phyloP scores from a whole-genome alignment of 2,888 invertebrate species.

The Ischnura elegans region DNA sequence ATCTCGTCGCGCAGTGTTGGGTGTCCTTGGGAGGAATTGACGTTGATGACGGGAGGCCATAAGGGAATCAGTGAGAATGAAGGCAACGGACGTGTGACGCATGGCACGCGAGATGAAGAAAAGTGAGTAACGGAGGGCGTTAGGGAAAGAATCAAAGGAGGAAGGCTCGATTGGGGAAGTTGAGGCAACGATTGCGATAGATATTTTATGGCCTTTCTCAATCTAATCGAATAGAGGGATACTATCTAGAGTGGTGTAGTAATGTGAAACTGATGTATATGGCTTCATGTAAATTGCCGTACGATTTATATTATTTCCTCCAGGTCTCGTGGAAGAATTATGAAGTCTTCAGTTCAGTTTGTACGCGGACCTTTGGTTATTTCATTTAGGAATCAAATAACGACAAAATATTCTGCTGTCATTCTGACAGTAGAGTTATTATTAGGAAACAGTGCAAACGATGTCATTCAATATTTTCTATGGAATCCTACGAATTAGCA shows the following conservation, averaged over 20 bases:
- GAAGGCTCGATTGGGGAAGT: background rate
- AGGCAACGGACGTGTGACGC: background rate
- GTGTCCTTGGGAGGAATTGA: constrained; percentile 6
- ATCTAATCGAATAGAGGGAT: background rate
- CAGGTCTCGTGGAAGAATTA: too few species aligned
- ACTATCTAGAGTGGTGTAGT: background rate
- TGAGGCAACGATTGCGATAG: background rate
- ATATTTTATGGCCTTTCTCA: background rate
- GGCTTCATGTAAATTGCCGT: too few species aligned
- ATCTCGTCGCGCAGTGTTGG: background rate
- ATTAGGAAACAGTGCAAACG: too few species aligned
- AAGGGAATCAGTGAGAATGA: background rate
- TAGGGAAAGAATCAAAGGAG: background rate
- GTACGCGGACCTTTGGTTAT: too few species aligned
- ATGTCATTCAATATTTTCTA: too few species aligned
- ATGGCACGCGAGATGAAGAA: background rate
- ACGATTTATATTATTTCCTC: too few species aligned
- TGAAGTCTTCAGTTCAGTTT: too few species aligned
- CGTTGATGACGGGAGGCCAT: background rate
- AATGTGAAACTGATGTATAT: too few species aligned
- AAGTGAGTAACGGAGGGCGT: background rate
- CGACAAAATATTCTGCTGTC: too few species aligned
- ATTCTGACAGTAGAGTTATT: too few species aligned
- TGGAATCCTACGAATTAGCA: too few species aligned
- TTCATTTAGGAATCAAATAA: too few species aligned